These are phyloP conservation scores for Himantopus leucocephalus DNA, from an alignment of 2,113 vertebrate species.

Conservation along the genomic window DNA sequence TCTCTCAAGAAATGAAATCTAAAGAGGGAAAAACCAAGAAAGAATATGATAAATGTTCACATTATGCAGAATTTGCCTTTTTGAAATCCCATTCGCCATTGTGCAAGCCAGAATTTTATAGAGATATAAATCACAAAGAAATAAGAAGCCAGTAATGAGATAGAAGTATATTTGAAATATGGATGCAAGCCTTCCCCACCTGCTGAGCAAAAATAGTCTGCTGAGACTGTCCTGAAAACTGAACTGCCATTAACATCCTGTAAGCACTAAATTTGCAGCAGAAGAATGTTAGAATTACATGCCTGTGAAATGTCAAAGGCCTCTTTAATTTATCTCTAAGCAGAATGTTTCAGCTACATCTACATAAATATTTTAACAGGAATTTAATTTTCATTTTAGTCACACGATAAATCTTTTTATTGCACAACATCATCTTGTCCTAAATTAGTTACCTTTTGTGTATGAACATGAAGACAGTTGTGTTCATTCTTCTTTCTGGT, in stretches of 20 bases:
- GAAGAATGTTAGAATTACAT: slow-evolving; percentile 63
- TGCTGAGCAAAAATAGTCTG: slow-evolving; percentile 74
- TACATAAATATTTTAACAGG: slow-evolving; percentile 80
- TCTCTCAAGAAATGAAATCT: slow-evolving; percentile 25
- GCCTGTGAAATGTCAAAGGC: slow-evolving; percentile 71
- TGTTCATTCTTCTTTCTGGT: slow-evolving; percentile 33
- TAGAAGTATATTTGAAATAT: slow-evolving; percentile 79
- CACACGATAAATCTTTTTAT: slow-evolving; percentile 63
- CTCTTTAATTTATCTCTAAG: slow-evolving; percentile 71
- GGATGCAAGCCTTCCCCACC: slow-evolving; percentile 76
- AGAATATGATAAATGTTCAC: slow-evolving; percentile 59
- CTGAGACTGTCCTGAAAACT: slow-evolving; percentile 70
- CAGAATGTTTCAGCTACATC: slow-evolving; percentile 70
- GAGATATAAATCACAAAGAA: slow-evolving; percentile 78
- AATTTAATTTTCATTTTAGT: slow-evolving; percentile 77
- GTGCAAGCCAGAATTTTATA: slow-evolving; percentile 71
- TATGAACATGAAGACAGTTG: neutral
- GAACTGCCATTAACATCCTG: slow-evolving; percentile 72
- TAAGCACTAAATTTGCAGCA: slow-evolving; percentile 72
- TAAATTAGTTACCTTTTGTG: slow-evolving; percentile 57
- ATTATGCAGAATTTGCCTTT: slow-evolving; percentile 78
- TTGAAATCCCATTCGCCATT: slow-evolving; percentile 69
- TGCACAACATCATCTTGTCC: slow-evolving; percentile 22
- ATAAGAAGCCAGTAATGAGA: slow-evolving; percentile 79
- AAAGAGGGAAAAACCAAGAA: slow-evolving; percentile 5